These are phyloP conservation scores for Coremacera marginata DNA, from an alignment of 2,888 invertebrate species.

Conservation along the genomic window DNA sequence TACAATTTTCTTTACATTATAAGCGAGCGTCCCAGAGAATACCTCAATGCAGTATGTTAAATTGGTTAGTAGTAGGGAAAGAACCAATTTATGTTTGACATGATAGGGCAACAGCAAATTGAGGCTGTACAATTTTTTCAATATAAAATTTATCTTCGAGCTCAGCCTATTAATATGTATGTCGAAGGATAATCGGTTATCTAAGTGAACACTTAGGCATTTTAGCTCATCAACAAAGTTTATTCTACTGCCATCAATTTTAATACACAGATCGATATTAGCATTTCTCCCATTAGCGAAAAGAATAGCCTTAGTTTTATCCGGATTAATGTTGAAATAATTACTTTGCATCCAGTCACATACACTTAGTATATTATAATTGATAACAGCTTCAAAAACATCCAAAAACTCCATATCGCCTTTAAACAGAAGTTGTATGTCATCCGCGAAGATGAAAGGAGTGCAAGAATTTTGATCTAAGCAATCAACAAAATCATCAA, in stretches of 20 bases:
- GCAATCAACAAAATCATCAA: background rate
- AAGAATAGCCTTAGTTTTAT: background rate
- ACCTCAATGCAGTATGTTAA: background rate
- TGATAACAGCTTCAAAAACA: background rate
- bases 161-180: background rate
- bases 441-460: background rate
- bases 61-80: background rate
- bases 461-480: background rate
- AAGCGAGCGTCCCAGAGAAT: too few relatives aligned
- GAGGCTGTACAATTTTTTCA: background rate
- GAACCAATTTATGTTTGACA: background rate
- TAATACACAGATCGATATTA: background rate
- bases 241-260: background rate
- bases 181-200: background rate
- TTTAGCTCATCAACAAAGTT: background rate
- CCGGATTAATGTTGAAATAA: background rate
- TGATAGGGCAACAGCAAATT: background rate
- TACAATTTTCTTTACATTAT: too few relatives aligned
- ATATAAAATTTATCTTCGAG: background rate
- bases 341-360: background rate
- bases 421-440: background rate
- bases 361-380: background rate
- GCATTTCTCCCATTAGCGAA: background rate
- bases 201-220: background rate
- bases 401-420: background rate